These are phyloP conservation scores for Camponotus floridanus DNA, from an alignment of 1,140 invertebrate genomes.

Conservation along the genomic window DNA sequence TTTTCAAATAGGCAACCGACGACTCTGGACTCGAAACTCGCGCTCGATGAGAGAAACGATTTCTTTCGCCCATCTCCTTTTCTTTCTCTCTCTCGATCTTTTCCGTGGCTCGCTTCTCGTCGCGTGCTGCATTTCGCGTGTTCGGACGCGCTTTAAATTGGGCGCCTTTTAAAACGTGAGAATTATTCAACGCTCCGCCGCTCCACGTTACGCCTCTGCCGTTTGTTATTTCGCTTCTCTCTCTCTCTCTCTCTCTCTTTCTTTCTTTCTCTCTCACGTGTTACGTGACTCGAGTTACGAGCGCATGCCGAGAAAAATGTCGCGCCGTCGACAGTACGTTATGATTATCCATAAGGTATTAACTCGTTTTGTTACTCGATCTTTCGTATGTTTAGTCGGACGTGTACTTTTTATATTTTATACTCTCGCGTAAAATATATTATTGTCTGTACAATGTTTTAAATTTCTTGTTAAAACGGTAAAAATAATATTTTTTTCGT, in stretches of 20 bases:
- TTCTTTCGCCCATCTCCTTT: background rate
- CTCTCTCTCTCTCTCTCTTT: no score
- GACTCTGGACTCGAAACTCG: slow-evolving; percentile 11
- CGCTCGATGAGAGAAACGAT: slow-evolving; percentile 22
- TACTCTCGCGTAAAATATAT: background rate
- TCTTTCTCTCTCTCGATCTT: background rate
- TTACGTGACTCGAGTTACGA: slow-evolving; percentile 63
- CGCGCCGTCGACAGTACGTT: slow-evolving; percentile 54
- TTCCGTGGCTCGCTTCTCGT: slow-evolving; percentile 14
- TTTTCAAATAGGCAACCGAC: slow-evolving; percentile 46
- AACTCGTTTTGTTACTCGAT: slow-evolving; percentile 24
- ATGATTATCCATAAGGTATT: slow-evolving; percentile 57
- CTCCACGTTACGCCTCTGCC: slow-evolving; percentile 31
- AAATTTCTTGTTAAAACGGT: background rate
- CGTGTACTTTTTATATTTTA: background rate
- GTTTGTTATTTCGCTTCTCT: slow-evolving; percentile 57
- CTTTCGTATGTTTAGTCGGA: background rate
- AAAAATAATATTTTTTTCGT: background rate
- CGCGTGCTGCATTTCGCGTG: slow-evolving; percentile 56
- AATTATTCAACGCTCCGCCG: slow-evolving; percentile 60
- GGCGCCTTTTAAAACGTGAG: slow-evolving; percentile 63
- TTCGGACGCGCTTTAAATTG: slow-evolving; percentile 59
- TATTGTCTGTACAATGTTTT: background rate
- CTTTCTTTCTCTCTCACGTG: slow-evolving; percentile 8
- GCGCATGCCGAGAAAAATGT: slow-evolving; percentile 49